Conservation (phyloP, 2,888 invertebrate species). For the Graphium colonna region DNA sequence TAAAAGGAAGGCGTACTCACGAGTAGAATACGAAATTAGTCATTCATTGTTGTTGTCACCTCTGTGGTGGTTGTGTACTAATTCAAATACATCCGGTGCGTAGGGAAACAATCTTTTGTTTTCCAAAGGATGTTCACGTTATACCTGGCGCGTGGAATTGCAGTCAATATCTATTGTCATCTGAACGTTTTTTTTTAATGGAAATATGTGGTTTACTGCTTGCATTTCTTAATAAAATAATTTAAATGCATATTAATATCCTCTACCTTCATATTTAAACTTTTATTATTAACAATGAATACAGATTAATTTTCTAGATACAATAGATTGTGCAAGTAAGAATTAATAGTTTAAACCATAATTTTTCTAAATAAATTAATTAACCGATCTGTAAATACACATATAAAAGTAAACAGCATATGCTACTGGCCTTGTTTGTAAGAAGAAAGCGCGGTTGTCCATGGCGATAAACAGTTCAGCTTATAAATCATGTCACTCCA, state of each 20-base stretch:
- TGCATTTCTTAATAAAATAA: background rate
- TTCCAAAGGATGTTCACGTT: conserved; percentile 39
- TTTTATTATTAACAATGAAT: too few species aligned
- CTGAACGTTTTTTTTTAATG: background rate
- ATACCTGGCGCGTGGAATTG: conserved; percentile 10
- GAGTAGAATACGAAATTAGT: conserved; percentile 51
- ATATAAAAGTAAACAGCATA: background rate
- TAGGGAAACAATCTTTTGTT: conserved; percentile 56
- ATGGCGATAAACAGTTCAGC: conserved; percentile 1
- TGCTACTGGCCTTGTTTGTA: background rate
- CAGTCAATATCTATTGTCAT: conserved; percentile 3
- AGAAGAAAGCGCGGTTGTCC: conserved; percentile 15
- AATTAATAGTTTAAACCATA: too few species aligned
- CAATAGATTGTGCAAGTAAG: too few species aligned
- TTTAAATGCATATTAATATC: background rate
- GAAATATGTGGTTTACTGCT: background rate
- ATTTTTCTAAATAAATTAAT: too few species aligned
- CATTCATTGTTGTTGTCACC: conserved; percentile 51
- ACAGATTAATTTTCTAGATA: too few species aligned
- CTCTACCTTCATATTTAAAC: background rate
- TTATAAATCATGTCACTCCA: conserved; percentile 13
- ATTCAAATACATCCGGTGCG: conserved; percentile 44
- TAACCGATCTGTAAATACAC: too few species aligned
- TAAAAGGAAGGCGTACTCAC: conserved; percentile 29
- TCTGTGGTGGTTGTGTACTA: conserved; percentile 44